phyloP scores from a whole-genome alignment of 37 sponge, comb jelly and placozoan species.

The Halisarca cf. caerulea region DNA sequence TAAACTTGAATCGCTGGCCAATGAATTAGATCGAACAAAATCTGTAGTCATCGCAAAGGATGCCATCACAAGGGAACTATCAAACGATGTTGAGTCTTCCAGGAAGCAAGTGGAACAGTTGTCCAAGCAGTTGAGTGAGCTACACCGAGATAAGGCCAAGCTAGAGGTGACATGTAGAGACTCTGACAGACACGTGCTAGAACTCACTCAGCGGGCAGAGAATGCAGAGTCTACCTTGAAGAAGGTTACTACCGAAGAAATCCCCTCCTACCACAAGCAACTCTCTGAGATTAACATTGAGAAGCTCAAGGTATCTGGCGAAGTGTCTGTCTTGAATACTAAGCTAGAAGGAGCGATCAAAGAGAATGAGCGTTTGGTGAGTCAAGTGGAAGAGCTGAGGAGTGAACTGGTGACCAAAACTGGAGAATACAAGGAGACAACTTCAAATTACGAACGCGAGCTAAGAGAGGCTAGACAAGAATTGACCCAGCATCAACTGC shows the following conservation, averaged over 20 bases:
- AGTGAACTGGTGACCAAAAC: constrained; percentile 14
- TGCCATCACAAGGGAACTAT: background rate
- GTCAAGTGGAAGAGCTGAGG: constrained; percentile 6
- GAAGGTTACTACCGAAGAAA: constrained; percentile 5
- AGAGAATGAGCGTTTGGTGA: background rate
- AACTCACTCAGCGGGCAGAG: background rate
- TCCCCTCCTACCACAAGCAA: constrained; percentile 1
- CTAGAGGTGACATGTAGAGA: background rate
- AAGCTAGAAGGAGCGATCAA: background rate
- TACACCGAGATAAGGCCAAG: background rate
- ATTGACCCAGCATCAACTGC: background rate
- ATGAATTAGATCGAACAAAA: background rate
- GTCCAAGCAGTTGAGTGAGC: constrained; percentile 20
- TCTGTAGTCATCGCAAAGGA: background rate
- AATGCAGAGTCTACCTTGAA: background rate
- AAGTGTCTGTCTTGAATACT: background rate
- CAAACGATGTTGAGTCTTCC: background rate
- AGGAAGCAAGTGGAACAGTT: background rate
- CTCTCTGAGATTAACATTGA: background rate
- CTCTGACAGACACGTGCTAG: background rate
- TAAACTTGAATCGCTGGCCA: constrained; percentile 3
- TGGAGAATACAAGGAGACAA: background rate
- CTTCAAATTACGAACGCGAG: background rate
- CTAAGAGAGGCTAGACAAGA: background rate
- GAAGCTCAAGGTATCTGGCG: background rate